Base-by-base conservation (phyloP, 2,888 invertebrate species). In the Bibio marci region DNA sequence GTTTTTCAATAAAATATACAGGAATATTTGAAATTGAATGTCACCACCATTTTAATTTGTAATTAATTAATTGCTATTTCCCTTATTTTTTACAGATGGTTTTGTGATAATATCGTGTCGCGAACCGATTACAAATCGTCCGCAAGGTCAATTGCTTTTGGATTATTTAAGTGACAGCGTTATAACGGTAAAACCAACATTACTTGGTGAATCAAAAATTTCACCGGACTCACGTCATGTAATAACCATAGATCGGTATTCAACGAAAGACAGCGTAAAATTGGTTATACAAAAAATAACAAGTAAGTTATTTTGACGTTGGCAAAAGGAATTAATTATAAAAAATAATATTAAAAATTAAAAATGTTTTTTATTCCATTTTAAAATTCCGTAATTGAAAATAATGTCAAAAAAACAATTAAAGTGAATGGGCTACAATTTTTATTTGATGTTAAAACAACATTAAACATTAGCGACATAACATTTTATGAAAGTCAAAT, bases 101-200 rank as follows among this genome's bases (percentile, higher is more conserved):
- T 70, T 74, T 49, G 73, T 79, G 6, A 66, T 80, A 41, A 65
- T 80, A 51, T 72, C 79, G 54, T 81, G 81, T 53, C 64, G 70
- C 44, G 76, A 76, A 52, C 74, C 76, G 30, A 66, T 73, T 26
- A 75, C 73, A 6, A 67, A 66, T 18, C 64, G 70, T 36, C 66
- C 73, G 3, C 72, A 71, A 1, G 76, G 76, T 1, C 77, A 80
- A 57, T 57, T 80, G 28, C 61, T 78, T 13, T 55, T 80, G 47
- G 80, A 81, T 58, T 76, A 78, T 52, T 60, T 80, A 44, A 80
- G 79, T 2, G 80, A 80, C 55, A 70, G 75, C 2, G 73, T 80
- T 17, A 60, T 76, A 14, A 68, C 70, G 19, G 69, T 71, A 44
- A 74, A 72, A 50, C 65, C 73, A 2, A 67, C 66, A 35, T 64